Evolutionary conservation across 2,888 invertebrate species (phyloP).

Genomic region (Drymonia ruficornis): DNA sequence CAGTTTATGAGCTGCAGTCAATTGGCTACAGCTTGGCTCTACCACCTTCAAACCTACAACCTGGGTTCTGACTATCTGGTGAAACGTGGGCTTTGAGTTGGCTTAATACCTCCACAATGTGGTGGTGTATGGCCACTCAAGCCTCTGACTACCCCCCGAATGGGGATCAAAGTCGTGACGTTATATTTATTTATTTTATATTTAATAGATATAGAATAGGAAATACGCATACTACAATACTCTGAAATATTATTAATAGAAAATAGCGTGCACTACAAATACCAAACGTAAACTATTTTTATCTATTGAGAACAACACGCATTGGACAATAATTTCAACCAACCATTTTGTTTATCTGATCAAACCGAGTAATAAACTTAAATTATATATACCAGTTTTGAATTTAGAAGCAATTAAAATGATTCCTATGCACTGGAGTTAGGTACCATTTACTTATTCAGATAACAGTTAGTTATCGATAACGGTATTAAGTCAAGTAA

Average conservation of each 20-base stretch:
- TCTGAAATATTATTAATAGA: not conserved
- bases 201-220: too few species aligned
- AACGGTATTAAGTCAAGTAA: conserved; percentile 25
- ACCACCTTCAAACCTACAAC: too few species aligned
- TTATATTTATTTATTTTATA: too few species aligned
- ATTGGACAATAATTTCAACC: not conserved
- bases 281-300: not conserved
- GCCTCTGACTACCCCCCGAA: too few species aligned
- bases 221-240: too few species aligned
- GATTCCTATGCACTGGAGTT: conserved; percentile 2
- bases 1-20: too few species aligned
- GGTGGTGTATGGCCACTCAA: too few species aligned
- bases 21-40: too few species aligned
- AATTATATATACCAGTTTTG: not conserved
- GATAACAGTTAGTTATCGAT: conserved; percentile 30
- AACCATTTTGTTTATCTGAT: not conserved
- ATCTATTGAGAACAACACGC: conserved; percentile 1
- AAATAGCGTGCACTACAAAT: not conserved
- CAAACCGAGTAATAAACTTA: not conserved
- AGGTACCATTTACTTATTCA: conserved; percentile 18
- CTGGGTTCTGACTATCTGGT: too few species aligned
- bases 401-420: not conserved
- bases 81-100: too few species aligned
- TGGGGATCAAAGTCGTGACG: too few species aligned
- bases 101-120: too few species aligned